Base-by-base conservation (phyloP, 1,140 invertebrate genomes). In the Drosophila willistoni region DNA sequence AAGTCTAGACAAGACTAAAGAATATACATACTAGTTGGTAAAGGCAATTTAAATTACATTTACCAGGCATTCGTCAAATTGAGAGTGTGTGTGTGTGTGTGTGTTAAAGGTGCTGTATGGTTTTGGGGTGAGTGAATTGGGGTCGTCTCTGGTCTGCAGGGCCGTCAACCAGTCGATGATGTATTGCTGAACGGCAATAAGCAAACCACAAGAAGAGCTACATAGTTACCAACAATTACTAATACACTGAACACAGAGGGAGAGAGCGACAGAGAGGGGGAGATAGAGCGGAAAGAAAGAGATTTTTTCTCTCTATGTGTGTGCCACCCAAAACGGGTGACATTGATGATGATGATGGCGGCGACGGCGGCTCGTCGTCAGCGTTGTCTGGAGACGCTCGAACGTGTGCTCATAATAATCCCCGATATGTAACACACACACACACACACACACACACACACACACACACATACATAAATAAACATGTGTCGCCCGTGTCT, bases 401-500 rank as follows among this genome's bases (percentile, higher is more conserved):
- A 89, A 89, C 84, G 84, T 87, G 84, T 81, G 84, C 84, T 83
- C 80, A 73, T 83, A 80, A 87, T 87, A 87, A 89, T 89, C 83
- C 73, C 68, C 63, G 64, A 64, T 60, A 69, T 62, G 77, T 61
- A 64, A 13, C 25, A 66, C 56, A 68, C 47, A 36, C 17, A 33
- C 13, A 65, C 14, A 68, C 47, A 72, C 59, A 81, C 57, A 57
- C n/a, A n/a, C n/a, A n/a, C n/a, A n/a, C 17, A 33, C 13, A 65
- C 14, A 68, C 74, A 70, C 62, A 78, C 56, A 57, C 69, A 65
- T 57, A 64, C 65, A 56, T 67, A 79, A 79, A 82, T 79, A 86
- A 86, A 86, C 82, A 86, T 86, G 79, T 86, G 82, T 86, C 83
- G 83, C 83, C 79, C 44, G 44, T 39, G 44, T 47, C 7, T 17